A percentile compares a stretch with the other conserved stretches of the same genome.
phyloP scores from a whole-genome alignment of 2,888 invertebrate genomes.

The Asteroscopus sphinx region DNA sequence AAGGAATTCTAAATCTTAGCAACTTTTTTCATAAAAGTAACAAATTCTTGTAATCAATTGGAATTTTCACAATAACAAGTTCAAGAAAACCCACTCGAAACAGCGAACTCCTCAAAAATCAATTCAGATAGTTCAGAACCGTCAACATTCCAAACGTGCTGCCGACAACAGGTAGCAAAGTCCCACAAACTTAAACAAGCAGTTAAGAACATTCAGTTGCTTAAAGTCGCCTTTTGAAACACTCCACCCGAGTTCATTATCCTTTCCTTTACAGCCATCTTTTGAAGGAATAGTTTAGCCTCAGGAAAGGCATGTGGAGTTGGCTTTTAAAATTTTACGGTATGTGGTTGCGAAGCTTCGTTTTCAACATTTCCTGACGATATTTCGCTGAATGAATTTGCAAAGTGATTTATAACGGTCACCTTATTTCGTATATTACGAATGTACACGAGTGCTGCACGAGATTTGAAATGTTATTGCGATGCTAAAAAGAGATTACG shows the following conservation, averaged over 20 bases:
- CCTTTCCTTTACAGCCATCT: conserved; percentile 57
- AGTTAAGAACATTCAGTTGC: conserved; percentile 56
- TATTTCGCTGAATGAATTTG: conserved; percentile 52
- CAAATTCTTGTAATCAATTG: too few relatives aligned
- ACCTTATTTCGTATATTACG: conserved; percentile 39
- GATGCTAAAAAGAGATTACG: conserved; percentile 31
- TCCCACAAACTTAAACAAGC: conserved; percentile 44
- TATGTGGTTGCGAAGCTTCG: conserved; percentile 41
- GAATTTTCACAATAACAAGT: too few relatives aligned
- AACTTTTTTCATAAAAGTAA: too few relatives aligned
- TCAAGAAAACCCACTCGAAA: neutral
- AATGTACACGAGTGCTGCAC: conserved; percentile 21
- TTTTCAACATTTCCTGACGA: conserved; percentile 50
- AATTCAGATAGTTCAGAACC: conserved; percentile 17
- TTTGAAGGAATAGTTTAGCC: conserved; percentile 54
- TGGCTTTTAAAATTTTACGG: conserved; percentile 42
- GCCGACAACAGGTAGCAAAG: conserved; percentile 41
- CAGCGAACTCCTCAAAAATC: conserved; percentile 17
- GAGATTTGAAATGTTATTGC: conserved; percentile 48
- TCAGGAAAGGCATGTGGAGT: conserved; percentile 40
- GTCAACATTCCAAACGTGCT: conserved; percentile 34
- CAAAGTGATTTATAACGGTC: conserved; percentile 53
- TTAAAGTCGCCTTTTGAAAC: conserved; percentile 56
- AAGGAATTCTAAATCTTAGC: too few relatives aligned
- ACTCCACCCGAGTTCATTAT: conserved; percentile 58